Conservation (phyloP, 2,113 vertebrate species). For the Festucalex cinctus region DNA sequence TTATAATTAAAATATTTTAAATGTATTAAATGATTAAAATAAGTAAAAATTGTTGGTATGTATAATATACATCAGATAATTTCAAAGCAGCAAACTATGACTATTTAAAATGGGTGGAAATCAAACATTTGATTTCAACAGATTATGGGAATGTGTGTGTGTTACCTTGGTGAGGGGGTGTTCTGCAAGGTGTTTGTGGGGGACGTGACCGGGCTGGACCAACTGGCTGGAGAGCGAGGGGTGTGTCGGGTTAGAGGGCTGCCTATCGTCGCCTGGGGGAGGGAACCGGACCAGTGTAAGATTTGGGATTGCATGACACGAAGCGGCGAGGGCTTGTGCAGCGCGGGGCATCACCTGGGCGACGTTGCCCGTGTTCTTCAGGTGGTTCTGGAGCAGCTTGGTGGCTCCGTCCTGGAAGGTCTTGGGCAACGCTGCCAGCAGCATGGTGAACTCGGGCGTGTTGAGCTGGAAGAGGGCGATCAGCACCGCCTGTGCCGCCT, state of each 20-base stretch:
- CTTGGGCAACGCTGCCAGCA: conserved; percentile 95
- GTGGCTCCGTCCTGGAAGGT: conserved; percentile 97
- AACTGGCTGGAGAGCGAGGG: conserved; percentile 87
- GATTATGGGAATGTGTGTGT: neutral
- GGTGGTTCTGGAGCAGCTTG: conserved; percentile 93
- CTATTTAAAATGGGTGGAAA: too few relatives aligned
- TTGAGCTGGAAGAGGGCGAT: conserved; percentile 96
- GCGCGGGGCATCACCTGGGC: conserved; percentile 77
- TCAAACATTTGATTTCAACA: too few relatives aligned
- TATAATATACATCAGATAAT: too few relatives aligned
- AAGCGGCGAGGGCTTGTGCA: too few relatives aligned
- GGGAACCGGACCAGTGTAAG: neutral
- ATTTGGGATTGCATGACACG: too few relatives aligned
- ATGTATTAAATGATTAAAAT: too few relatives aligned
- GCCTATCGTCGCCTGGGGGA: conserved; percentile 79
- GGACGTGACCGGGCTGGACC: conserved; percentile 93
- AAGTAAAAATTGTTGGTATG: too few relatives aligned
- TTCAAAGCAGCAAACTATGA: too few relatives aligned
- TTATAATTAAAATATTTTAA: too few relatives aligned
- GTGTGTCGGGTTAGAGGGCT: conserved; percentile 89
- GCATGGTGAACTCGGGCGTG: conserved; percentile 97
- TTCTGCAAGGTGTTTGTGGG: conserved; percentile 93
- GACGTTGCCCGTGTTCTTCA: conserved; percentile 86
- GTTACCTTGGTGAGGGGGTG: conserved; percentile 89
- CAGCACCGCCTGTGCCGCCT: conserved; percentile 93